These are phyloP conservation scores for Archocentrus centrarchus DNA, from an alignment of 2,113 vertebrate genomes.

Conservation along the genomic window DNA sequence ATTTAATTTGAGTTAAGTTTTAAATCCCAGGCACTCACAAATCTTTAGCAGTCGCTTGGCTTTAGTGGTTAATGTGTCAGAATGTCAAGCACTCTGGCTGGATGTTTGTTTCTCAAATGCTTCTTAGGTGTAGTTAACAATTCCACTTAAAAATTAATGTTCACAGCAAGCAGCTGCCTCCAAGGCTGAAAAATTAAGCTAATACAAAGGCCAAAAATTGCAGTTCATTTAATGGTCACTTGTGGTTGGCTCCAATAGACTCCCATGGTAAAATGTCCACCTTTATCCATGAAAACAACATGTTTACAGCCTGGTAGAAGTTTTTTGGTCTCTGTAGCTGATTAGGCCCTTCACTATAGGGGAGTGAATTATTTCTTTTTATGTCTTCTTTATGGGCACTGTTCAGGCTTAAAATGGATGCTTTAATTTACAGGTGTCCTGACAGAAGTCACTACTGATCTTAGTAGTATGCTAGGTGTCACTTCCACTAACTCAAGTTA, in stretches of 20 bases:
- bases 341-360: background rate
- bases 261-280: background rate
- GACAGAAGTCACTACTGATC: background rate
- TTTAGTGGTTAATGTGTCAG: background rate
- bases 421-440: background rate
- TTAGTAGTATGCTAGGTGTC: background rate
- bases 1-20: background rate
- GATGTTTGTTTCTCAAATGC: background rate
- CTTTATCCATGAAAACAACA: background rate
- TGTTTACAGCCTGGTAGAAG: background rate
- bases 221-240: background rate
- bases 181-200: background rate
- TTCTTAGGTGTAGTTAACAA: background rate
- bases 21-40: background rate
- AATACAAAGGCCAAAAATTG: background rate
- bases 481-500: background rate
- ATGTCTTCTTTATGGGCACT: background rate
- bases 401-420: background rate
- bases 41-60: background rate
- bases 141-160: background rate
- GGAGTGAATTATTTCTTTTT: too few species aligned
- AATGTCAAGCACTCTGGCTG: background rate
- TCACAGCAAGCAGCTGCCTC: conserved; percentile 4
- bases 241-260: background rate
- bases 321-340: background rate